These are phyloP conservation scores for Catotricha subobsoleta DNA, from an alignment of 2,888 invertebrate genomes.

Conservation along the genomic window DNA sequence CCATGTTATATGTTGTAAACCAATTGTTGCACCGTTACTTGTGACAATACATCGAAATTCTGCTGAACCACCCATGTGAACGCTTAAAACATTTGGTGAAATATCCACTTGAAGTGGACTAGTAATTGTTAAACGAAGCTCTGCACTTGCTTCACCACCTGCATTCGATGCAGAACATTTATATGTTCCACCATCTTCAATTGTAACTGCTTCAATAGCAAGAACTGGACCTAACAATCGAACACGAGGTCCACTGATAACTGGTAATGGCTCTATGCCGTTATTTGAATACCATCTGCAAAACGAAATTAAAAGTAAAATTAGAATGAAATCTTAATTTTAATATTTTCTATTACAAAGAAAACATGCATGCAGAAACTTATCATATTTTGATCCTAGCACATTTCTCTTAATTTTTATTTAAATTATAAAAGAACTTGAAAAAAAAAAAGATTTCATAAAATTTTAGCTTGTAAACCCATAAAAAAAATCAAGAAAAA, in stretches of 20 bases:
- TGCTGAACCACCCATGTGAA: slow-evolving; percentile 57
- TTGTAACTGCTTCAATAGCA: slow-evolving; percentile 50
- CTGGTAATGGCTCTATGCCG: slow-evolving; percentile 43
- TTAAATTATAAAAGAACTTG: no score
- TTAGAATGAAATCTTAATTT: no score
- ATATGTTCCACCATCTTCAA: slow-evolving; percentile 49
- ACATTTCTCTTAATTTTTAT: no score
- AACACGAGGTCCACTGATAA: slow-evolving; percentile 43
- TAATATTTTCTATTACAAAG: not conserved
- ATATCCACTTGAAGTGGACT: slow-evolving; percentile 49
- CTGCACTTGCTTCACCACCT: slow-evolving; percentile 51
- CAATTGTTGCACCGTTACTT: slow-evolving; percentile 35
- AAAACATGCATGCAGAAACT: no score
- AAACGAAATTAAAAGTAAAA: no score
- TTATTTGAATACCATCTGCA: slow-evolving; percentile 49
- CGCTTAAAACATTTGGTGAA: slow-evolving; percentile 43
- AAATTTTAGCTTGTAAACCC: no score
- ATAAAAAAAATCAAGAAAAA: no score
- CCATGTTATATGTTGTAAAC: slow-evolving; percentile 40
- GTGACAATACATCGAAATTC: slow-evolving; percentile 47
- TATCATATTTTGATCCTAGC: no score
- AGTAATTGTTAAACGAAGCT: slow-evolving; percentile 43
- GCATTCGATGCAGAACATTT: slow-evolving; percentile 50
- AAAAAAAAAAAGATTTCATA: no score
- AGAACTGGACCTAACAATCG: slow-evolving; percentile 48